Percentiles rank a stretch among this genome's conserved stretches.
Evolutionary conservation across 2,113 vertebrate species (phyloP).

Genomic region (Perognathus longimembris): DNA sequence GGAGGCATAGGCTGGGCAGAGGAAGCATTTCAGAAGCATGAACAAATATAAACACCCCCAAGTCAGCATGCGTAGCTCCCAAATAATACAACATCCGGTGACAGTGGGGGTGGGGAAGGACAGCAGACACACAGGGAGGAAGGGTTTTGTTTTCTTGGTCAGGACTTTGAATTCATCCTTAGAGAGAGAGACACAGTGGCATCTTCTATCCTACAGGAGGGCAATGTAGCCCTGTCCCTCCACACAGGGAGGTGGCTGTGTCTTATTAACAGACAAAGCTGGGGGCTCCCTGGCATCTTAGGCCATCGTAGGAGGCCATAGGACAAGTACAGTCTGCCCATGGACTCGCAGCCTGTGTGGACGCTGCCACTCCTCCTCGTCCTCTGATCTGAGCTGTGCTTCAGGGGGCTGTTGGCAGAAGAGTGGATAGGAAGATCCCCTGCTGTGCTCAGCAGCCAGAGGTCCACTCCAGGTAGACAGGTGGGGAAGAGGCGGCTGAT

Average conservation of each 20-base stretch:
- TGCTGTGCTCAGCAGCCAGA: neutral
- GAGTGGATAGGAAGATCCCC: neutral
- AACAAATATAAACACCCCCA: neutral
- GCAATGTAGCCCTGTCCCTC: too few species aligned
- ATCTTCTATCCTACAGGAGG: neutral
- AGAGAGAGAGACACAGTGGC: neutral
- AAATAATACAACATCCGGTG: neutral
- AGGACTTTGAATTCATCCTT: neutral
- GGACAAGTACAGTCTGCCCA: neutral
- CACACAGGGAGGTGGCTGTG: neutral
- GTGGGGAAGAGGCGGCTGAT: neutral
- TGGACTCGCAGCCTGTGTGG: too few species aligned
- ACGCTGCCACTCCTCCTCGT: rapidly evolving
- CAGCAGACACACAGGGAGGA: neutral
- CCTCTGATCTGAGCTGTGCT: neutral
- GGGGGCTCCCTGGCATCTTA: neutral
- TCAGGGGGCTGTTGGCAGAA: rapidly evolving
- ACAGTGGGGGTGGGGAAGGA: neutral
- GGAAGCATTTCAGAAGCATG: neutral
- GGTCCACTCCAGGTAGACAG: too few species aligned
- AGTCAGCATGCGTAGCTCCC: neutral
- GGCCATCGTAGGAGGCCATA: rapidly evolving
- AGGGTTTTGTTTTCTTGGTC: neutral
- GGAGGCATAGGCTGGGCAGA: neutral
- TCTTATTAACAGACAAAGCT: neutral